Conservation (phyloP, 2,113 vertebrate genomes). For the Pantherophis guttatus region DNA sequence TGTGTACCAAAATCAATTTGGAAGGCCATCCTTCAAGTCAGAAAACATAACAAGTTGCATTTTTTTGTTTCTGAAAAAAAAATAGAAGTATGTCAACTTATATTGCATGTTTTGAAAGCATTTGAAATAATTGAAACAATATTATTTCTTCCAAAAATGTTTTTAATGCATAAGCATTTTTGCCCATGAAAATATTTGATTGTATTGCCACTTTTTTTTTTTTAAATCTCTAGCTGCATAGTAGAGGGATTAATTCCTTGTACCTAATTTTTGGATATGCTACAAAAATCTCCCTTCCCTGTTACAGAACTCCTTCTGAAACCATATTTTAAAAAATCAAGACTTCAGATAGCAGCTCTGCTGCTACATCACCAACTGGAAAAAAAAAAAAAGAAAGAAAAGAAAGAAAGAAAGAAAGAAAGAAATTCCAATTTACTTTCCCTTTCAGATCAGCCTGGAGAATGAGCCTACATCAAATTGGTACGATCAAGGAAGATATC, state of each 20-base stretch:
- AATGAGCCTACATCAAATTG: conserved; percentile 65
- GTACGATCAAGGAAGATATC: conserved; percentile 61
- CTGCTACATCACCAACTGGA: conserved; percentile 32
- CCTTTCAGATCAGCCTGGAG: conserved; percentile 59
- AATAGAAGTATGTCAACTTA: not conserved
- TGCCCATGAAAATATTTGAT: conserved; percentile 23
- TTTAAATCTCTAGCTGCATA: conserved; percentile 4
- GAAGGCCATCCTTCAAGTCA: not conserved
- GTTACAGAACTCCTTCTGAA: conserved; percentile 25
- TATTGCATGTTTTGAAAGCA: not conserved
- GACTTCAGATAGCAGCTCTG: conserved; percentile 30
- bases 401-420: conserved; percentile 38
- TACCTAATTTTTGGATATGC: conserved; percentile 33
- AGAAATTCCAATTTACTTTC: conserved; percentile 66
- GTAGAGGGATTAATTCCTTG: conserved; percentile 3
- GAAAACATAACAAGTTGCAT: not conserved
- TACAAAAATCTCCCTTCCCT: conserved; percentile 27
- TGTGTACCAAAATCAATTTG: not conserved
- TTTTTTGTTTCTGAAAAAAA: not conserved
- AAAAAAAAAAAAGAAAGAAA: not conserved
- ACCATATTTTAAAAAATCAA: conserved; percentile 53
- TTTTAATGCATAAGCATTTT: not conserved
- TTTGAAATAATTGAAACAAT: not conserved
- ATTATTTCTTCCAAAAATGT: not conserved
- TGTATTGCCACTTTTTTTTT: conserved; percentile 3